Percentiles rank a stretch among this genome's conserved stretches.
These are phyloP conservation scores for Stenopsyche tienmushanensis DNA, from an alignment of 1,140 invertebrate genomes.

Conservation along the genomic window DNA sequence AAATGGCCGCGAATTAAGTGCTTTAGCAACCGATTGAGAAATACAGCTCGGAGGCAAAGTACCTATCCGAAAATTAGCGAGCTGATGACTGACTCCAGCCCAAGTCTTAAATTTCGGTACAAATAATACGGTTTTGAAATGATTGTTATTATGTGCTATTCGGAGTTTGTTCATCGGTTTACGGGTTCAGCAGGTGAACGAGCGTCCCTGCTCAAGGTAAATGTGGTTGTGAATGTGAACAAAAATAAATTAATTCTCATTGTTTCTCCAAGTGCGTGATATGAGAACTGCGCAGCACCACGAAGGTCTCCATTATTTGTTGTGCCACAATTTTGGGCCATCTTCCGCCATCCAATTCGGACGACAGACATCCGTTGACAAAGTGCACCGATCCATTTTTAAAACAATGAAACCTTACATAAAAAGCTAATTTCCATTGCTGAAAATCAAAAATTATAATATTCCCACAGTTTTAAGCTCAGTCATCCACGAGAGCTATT, in stretches of 20 bases:
- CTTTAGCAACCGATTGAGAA: too few relatives aligned
- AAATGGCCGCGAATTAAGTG: too few relatives aligned
- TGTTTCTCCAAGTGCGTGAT: not conserved
- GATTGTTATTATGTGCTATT: not conserved
- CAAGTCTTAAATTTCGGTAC: not conserved
- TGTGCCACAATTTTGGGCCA: not conserved
- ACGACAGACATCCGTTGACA: too few relatives aligned
- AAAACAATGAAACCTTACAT: too few relatives aligned
- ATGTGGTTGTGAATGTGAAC: slow-evolving; percentile 7
- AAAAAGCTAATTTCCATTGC: too few relatives aligned
- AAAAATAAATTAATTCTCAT: slow-evolving; percentile 11
- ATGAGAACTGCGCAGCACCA: not conserved
- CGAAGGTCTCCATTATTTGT: not conserved
- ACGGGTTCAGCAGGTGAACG: not conserved
- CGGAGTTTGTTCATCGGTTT: not conserved
- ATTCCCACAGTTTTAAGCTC: too few relatives aligned
- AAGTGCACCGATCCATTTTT: too few relatives aligned
- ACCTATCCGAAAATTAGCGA: too few relatives aligned
- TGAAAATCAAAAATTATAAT: too few relatives aligned
- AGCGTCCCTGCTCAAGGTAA: slow-evolving; percentile 3
- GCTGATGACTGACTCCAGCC: too few relatives aligned
- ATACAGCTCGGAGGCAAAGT: too few relatives aligned
- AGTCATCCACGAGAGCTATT: too few relatives aligned
- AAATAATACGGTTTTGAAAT: slow-evolving; percentile 5
- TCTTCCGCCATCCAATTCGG: not conserved